These are phyloP conservation scores for Leucania comma DNA, from an alignment of 2,888 invertebrate genomes.

Conservation along the genomic window DNA sequence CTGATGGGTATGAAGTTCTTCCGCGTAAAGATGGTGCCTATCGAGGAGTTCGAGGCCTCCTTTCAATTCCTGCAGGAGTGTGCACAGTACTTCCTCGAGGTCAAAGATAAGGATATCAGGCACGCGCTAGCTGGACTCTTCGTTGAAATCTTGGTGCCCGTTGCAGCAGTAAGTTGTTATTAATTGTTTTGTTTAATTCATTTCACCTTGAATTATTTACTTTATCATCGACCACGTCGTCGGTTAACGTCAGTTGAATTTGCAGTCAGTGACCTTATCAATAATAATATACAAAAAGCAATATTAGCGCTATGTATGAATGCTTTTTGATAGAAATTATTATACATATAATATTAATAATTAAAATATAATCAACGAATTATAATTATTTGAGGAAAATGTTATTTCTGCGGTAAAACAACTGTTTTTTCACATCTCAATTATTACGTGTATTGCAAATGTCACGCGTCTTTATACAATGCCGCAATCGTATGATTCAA, in stretches of 20 bases:
- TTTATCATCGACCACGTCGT: too few relatives aligned
- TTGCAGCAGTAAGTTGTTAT: slow-evolving; percentile 96
- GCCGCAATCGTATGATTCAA: neutral
- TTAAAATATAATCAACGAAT: too few relatives aligned
- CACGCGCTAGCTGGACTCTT: slow-evolving; percentile 99
- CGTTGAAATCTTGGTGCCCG: slow-evolving; percentile 99
- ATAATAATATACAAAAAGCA: too few relatives aligned
- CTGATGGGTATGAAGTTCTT: slow-evolving; percentile 99
- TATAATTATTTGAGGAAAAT: too few relatives aligned
- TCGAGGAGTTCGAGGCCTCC: slow-evolving; percentile 99
- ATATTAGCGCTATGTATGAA: too few relatives aligned
- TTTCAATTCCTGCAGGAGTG: slow-evolving; percentile 99
- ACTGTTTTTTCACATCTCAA: too few relatives aligned
- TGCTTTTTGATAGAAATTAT: too few relatives aligned
- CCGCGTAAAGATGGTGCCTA: slow-evolving; percentile 98
- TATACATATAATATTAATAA: too few relatives aligned
- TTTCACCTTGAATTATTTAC: too few relatives aligned
- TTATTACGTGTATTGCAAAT: neutral
- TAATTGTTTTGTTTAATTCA: neutral
- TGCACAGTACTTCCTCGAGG: slow-evolving; percentile 99
- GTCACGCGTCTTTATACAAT: neutral
- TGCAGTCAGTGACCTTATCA: too few relatives aligned
- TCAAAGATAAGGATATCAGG: slow-evolving; percentile 99
- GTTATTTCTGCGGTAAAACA: too few relatives aligned
- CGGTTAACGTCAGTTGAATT: too few relatives aligned